Conservation (phyloP, 2,797 vertebrate genomes). For the Schizopygopsis malacanthus region DNA sequence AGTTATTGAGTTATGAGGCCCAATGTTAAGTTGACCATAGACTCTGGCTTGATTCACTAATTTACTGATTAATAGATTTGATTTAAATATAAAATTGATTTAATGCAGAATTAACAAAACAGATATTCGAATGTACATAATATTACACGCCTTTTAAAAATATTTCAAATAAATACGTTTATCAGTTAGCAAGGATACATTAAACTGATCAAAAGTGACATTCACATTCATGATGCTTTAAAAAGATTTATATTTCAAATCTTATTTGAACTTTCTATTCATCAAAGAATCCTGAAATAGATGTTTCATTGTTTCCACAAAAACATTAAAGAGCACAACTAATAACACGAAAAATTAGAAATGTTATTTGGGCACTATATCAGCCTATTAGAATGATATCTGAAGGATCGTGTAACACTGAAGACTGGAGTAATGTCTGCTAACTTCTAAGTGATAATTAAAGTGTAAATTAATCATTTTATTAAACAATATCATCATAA, state of each 20-base stretch:
- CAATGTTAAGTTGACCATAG: not conserved
- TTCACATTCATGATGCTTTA: no score
- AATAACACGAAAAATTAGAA: not conserved
- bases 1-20: not conserved
- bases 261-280: not conserved
- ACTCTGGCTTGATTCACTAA: not conserved
- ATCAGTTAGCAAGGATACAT: not conserved
- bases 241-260: no score
- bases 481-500: not conserved
- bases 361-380: not conserved
- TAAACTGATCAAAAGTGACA: not conserved
- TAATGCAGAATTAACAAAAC: not conserved
- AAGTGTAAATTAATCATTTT: not conserved
- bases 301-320: not conserved
- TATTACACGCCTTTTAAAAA: not conserved
- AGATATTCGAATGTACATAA: not conserved
- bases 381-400: not conserved
- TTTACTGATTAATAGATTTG: not conserved
- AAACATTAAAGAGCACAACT: not conserved
- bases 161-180: not conserved
- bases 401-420: not conserved
- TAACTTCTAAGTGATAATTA: not conserved
- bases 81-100: not conserved
- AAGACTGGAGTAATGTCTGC: not conserved
- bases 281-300: not conserved